These are phyloP conservation scores for Stylophora pistillata DNA, from an alignment of 64 coral and sea anemone genomes.

Conservation along the genomic window DNA sequence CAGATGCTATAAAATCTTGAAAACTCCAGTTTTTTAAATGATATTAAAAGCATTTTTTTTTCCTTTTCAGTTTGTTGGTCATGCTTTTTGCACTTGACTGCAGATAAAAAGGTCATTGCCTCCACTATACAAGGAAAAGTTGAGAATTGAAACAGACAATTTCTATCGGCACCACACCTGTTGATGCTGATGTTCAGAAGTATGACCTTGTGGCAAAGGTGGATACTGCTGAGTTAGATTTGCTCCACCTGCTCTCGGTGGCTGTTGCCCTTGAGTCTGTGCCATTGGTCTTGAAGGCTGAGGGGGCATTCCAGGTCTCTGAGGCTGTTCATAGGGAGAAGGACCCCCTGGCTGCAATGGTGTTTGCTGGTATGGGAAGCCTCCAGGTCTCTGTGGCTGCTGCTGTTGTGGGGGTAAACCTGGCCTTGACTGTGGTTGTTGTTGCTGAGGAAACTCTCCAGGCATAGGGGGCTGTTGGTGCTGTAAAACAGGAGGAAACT, in stretches of 20 bases:
- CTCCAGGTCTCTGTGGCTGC: not conserved
- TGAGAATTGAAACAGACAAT: not conserved
- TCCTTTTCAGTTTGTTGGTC: too few species aligned
- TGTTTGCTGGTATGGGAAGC: not conserved
- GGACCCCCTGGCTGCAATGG: not conserved
- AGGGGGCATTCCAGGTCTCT: conserved; percentile 43
- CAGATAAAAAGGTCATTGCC: too few species aligned
- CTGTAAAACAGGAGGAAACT: not conserved
- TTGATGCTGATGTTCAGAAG: conserved; percentile 43
- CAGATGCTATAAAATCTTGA: too few species aligned
- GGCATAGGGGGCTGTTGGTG: not conserved
- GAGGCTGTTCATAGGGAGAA: conserved; percentile 15
- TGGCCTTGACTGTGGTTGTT: not conserved
- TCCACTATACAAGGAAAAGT: not conserved
- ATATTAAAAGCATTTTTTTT: too few species aligned
- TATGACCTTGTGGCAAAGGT: not conserved
- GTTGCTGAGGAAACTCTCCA: conserved; percentile 24
- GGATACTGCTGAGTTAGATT: not conserved
- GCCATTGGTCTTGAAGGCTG: conserved; percentile 29
- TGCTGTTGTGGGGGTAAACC: not conserved
- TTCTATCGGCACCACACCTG: not conserved
- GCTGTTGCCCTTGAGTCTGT: conserved; percentile 13
- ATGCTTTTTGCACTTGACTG: too few species aligned
- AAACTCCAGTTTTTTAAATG: too few species aligned
- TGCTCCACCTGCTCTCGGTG: not conserved